phyloP scores from a whole-genome alignment of 2,888 invertebrate genomes.

The Chrysina gloriosa region DNA sequence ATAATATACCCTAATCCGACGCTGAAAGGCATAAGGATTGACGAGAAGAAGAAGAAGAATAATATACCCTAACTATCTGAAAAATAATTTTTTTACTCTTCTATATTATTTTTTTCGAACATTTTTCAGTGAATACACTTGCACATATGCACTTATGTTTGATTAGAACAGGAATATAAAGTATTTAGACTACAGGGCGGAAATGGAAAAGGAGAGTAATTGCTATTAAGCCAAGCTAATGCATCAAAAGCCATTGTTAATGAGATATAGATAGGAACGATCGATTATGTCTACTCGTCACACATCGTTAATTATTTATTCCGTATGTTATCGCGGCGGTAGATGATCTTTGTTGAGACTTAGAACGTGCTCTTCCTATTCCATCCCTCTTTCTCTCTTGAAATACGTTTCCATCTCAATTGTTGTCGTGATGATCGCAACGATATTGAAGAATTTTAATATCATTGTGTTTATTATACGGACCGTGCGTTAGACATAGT shows the following conservation, averaged over 20 bases:
- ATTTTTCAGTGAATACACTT: too few relatives aligned
- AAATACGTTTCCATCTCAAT: conserved; percentile 25
- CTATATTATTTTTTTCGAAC: too few relatives aligned
- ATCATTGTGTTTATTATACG: conserved; percentile 28
- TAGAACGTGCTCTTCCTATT: conserved; percentile 32
- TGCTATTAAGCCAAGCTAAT: conserved; percentile 17
- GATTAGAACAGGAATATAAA: background rate
- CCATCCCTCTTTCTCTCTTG: conserved; percentile 18
- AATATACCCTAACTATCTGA: too few relatives aligned
- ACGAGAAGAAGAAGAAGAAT: too few relatives aligned
- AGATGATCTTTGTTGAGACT: conserved; percentile 44
- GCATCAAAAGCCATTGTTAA: conserved; percentile 37
- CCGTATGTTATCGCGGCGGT: conserved; percentile 46
- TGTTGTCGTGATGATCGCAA: conserved; percentile 32
- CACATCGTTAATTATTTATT: conserved; percentile 52
- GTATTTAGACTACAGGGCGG: background rate
- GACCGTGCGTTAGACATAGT: conserved; percentile 8
- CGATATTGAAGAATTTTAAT: conserved; percentile 29
- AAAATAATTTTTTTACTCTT: too few relatives aligned
- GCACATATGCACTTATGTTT: too few relatives aligned
- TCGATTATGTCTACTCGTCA: conserved; percentile 46
- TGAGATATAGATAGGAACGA: conserved; percentile 35
- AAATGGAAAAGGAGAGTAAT: conserved; percentile 17
- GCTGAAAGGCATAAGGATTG: too few relatives aligned
- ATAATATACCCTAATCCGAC: too few relatives aligned